Conservation (phyloP, 2,888 invertebrate genomes). For the Anoplius nigerrimus region DNA sequence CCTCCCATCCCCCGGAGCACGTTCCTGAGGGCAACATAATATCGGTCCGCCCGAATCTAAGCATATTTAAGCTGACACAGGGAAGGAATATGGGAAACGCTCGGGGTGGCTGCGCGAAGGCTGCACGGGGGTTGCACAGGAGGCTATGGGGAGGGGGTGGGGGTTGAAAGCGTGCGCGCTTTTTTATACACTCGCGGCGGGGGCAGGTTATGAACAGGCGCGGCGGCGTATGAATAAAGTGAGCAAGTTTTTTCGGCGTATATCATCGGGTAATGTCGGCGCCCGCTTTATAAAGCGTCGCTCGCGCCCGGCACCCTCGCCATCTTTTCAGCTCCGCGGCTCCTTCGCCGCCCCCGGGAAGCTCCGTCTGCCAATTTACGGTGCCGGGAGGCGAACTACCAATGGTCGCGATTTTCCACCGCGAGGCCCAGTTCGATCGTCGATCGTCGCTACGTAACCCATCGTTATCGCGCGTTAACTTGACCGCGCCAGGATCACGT, state of each 20-base stretch:
- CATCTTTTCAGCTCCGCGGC: not conserved
- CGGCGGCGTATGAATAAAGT: slow-evolving; percentile 69
- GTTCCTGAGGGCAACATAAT: slow-evolving; percentile 44
- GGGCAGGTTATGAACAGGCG: slow-evolving; percentile 61
- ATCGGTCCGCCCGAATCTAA: slow-evolving; percentile 61
- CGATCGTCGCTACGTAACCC: no score
- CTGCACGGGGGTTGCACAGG: slow-evolving; percentile 22
- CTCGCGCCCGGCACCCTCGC: slow-evolving; percentile 36
- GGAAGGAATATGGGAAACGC: slow-evolving; percentile 54
- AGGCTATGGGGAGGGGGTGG: slow-evolving; percentile 25
- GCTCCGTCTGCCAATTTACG: no score
- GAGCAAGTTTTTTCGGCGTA: slow-evolving; percentile 68
- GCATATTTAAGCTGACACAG: slow-evolving; percentile 61
- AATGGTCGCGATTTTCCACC: no score
- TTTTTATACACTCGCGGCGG: slow-evolving; percentile 63
- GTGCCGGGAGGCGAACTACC: no score
- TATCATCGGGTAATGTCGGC: slow-evolving; percentile 67
- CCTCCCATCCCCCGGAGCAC: slow-evolving; percentile 9
- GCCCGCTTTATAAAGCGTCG: slow-evolving; percentile 56
- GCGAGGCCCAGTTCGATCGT: no score
- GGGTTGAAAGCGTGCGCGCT: slow-evolving; percentile 39
- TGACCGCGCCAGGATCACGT: not conserved
- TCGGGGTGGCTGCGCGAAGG: slow-evolving; percentile 14
- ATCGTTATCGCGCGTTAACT: slow-evolving; percentile 1
- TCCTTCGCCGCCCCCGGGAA: not conserved